Evolutionary conservation across 2,888 invertebrate species (phyloP).

Genomic region (Ormyrus labotus): DNA sequence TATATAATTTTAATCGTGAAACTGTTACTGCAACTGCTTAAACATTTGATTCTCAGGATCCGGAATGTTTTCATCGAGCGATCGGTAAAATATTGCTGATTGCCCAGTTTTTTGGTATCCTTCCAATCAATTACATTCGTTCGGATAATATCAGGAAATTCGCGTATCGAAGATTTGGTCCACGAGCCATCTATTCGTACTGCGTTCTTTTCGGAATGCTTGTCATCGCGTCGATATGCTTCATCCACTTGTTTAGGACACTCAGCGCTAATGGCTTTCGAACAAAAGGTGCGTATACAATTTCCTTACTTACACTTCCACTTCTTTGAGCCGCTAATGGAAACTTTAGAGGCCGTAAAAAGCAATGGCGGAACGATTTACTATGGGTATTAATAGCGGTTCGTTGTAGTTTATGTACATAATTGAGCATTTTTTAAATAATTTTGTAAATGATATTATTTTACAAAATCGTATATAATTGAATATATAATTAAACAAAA

Average conservation of each 20-base stretch:
- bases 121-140: slow-evolving; percentile 68
- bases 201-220: slow-evolving; percentile 58
- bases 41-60: slow-evolving; percentile 60
- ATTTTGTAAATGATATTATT: no score
- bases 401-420: no score
- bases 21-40: no score
- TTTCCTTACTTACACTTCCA: slow-evolving; percentile 26
- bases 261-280: slow-evolving; percentile 65
- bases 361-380: no score
- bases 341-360: neutral
- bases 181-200: slow-evolving; percentile 63
- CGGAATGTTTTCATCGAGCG: slow-evolving; percentile 70
- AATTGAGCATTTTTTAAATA: no score
- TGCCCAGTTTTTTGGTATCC: slow-evolving; percentile 71
- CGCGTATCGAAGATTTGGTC: slow-evolving; percentile 61
- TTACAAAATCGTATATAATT: no score
- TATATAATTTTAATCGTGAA: no score
- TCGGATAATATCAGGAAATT: slow-evolving; percentile 62
- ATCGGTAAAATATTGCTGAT: slow-evolving; percentile 65
- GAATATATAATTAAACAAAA: no score
- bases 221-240: slow-evolving; percentile 64
- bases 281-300: slow-evolving; percentile 63
- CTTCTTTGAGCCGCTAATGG: neutral
- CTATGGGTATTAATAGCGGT: no score
- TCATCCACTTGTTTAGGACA: slow-evolving; percentile 69